Evolutionary conservation across 2,113 vertebrate genomes (phyloP).

Genomic region (Oostethus manadensis): DNA sequence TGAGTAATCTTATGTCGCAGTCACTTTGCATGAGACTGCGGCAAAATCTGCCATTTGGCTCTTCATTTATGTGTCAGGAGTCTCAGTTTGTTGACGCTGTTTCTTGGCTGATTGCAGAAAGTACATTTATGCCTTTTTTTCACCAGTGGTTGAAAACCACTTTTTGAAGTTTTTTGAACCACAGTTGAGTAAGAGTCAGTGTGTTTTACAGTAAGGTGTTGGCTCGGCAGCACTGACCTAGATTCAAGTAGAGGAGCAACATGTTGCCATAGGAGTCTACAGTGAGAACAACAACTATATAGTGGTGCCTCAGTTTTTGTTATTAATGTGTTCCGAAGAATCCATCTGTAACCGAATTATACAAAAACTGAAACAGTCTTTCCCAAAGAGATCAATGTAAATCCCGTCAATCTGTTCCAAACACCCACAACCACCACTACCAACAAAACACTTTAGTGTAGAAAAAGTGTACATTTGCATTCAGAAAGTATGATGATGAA

Average conservation of each 20-base stretch:
- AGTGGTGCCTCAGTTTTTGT: no score
- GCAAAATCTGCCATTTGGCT: background rate
- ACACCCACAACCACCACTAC: no score
- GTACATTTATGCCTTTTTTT: background rate
- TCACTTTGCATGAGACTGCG: background rate
- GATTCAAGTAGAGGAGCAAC: background rate
- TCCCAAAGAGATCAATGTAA: no score
- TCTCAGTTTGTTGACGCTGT: constrained; percentile 1
- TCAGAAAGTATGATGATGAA: background rate
- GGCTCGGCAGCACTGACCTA: background rate
- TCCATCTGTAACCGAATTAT: no score
- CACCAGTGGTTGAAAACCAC: background rate
- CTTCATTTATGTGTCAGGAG: background rate
- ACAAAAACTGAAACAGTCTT: no score
- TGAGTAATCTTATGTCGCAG: background rate
- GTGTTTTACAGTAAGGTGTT: background rate
- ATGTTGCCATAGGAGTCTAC: background rate
- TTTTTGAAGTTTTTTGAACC: background rate
- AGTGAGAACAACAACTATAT: background rate
- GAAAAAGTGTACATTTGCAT: background rate
- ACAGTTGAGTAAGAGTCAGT: background rate
- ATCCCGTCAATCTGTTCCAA: no score
- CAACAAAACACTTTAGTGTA: background rate
- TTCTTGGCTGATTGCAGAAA: background rate
- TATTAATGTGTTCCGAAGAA: no score